These are phyloP conservation scores for Gallinago nigripennis DNA, from an alignment of 2,797 vertebrate species.

Conservation along the genomic window DNA sequence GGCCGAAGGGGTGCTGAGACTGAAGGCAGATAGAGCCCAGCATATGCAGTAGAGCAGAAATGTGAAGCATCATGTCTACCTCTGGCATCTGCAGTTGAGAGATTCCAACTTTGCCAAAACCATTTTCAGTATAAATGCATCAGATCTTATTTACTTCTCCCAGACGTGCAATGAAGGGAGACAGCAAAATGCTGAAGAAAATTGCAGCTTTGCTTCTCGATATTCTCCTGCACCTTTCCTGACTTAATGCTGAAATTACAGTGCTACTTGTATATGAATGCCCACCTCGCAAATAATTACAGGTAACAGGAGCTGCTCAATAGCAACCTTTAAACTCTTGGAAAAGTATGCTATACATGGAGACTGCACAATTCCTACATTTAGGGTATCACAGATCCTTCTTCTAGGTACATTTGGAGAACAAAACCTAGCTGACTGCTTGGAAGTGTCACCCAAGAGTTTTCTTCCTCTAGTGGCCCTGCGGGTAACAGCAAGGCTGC, in stretches of 20 bases:
- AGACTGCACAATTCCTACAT: background rate
- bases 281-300: background rate
- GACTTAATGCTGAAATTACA: background rate
- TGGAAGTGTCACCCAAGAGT: background rate
- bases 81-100: background rate
- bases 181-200: background rate
- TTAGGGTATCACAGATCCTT: background rate
- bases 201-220: background rate
- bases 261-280: fast-evolving
- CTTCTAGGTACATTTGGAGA: fast-evolving
- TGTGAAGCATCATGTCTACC: background rate
- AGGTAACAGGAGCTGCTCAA: background rate
- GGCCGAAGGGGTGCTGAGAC: background rate
- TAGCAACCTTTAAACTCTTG: background rate
- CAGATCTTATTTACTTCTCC: conserved; percentile 4
- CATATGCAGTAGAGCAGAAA: conserved; percentile 6
- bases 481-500: background rate
- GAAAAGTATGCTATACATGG: background rate
- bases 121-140: conserved; percentile 17
- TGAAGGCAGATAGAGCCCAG: background rate
- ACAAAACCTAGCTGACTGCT: background rate
- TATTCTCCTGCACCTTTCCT: background rate
- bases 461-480: background rate
- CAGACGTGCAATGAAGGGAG: background rate
- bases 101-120: background rate